A percentile compares a stretch with the other conserved stretches of the same genome.
Conservation (phyloP, 2,888 invertebrate genomes). For the Mesoligia furuncula region DNA sequence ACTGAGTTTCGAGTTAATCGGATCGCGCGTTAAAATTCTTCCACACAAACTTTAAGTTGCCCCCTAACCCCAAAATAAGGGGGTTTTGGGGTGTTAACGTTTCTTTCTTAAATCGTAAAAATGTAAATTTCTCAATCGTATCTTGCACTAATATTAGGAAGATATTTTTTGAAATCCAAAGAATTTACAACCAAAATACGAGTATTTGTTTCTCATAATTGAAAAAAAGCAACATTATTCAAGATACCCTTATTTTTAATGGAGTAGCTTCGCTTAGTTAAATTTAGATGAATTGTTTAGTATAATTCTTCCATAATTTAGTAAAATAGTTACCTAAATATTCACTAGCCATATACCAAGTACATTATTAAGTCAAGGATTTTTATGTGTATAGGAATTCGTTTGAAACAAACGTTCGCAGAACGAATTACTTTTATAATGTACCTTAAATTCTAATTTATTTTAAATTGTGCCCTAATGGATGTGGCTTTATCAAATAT, state of each 20-base stretch:
- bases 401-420: slow-evolving; percentile 67
- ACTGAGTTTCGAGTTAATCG: too few relatives aligned
- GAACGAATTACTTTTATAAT: slow-evolving; percentile 66
- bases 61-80: too few relatives aligned
- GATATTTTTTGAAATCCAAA: slow-evolving; percentile 13
- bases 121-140: too few relatives aligned
- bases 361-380: slow-evolving; percentile 66
- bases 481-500: slow-evolving; percentile 68
- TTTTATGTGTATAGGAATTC: slow-evolving; percentile 64
- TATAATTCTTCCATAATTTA: slow-evolving; percentile 69
- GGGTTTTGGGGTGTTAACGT: too few relatives aligned
- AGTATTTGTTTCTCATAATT: slow-evolving; percentile 1
- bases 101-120: too few relatives aligned
- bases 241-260: slow-evolving; percentile 46
- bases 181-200: slow-evolving; percentile 17
- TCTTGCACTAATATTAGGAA: too few relatives aligned
- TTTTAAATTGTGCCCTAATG: slow-evolving; percentile 73
- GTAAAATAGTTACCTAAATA: slow-evolving; percentile 65
- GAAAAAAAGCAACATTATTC: slow-evolving; percentile 19
- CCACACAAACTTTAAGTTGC: too few relatives aligned
- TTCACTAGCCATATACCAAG: slow-evolving; percentile 74
- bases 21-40: too few relatives aligned
- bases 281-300: slow-evolving; percentile 68
- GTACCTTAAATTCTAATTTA: slow-evolving; percentile 65
- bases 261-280: slow-evolving; percentile 65